phyloP scores from a whole-genome alignment of 2,113 vertebrate genomes.

The Neofelis nebulosa region DNA sequence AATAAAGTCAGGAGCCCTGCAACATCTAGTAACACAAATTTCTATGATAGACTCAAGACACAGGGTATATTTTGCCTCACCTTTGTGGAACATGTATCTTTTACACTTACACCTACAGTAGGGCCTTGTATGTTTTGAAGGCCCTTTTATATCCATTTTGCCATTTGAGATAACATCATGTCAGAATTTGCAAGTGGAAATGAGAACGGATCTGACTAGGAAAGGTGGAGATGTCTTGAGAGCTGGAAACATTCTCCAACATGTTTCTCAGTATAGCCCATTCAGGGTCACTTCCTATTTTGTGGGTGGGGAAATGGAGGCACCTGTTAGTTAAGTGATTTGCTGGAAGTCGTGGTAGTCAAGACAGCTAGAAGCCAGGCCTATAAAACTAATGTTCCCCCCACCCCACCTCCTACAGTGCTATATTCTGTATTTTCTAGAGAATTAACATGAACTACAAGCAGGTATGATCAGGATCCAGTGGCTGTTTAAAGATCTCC shows the following conservation, averaged over 20 bases:
- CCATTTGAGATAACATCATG: neutral
- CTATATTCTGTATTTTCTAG: neutral
- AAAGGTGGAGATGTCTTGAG: neutral
- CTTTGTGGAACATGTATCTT: neutral
- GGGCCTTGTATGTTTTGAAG: neutral
- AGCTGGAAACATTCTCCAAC: neutral
- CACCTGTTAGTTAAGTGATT: neutral
- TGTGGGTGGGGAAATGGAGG: neutral
- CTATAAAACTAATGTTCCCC: neutral
- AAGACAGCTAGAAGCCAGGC: neutral
- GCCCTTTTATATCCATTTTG: neutral
- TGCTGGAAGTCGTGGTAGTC: neutral
- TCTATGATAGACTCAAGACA: neutral
- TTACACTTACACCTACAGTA: neutral
- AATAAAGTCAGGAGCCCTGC: neutral
- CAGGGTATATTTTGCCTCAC: neutral
- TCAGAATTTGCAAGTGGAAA: slow-evolving; percentile 48
- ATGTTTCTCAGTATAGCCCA: neutral
- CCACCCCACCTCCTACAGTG: neutral
- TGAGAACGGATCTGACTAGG: neutral
- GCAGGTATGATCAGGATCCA: neutral
- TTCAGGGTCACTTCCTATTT: neutral
- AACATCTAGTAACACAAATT: neutral
- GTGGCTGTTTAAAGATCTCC: neutral
- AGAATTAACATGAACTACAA: neutral